Conservation (phyloP, 2,113 vertebrate species). For the Channa maculata region DNA sequence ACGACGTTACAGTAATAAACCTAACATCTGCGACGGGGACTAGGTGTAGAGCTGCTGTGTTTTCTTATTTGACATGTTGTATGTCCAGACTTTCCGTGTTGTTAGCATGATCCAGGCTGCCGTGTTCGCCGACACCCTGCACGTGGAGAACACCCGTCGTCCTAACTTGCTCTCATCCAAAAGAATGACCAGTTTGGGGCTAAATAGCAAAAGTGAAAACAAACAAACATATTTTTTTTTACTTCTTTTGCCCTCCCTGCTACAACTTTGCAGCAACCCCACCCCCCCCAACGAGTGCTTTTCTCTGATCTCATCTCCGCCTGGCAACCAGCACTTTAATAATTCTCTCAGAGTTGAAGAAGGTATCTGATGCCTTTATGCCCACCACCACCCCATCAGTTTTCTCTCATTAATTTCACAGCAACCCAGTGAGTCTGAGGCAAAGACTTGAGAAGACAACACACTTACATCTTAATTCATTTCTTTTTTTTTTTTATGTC, state of each 20-base stretch:
- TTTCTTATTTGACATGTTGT: slow-evolving; percentile 5
- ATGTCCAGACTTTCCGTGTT: slow-evolving; percentile 17
- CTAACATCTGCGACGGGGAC: background rate
- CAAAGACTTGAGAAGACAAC: slow-evolving; percentile 39
- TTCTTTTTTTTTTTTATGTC: slow-evolving; percentile 1
- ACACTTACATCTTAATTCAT: slow-evolving; percentile 38
- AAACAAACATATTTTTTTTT: slow-evolving; percentile 13
- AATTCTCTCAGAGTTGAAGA: slow-evolving; percentile 71
- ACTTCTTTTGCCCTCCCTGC: background rate
- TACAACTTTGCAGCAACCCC: slow-evolving; percentile 24
- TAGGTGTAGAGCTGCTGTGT: background rate
- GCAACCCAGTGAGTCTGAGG: slow-evolving; percentile 53
- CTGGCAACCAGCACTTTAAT: slow-evolving; percentile 66
- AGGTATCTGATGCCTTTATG: slow-evolving; percentile 59
- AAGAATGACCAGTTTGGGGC: slow-evolving; percentile 45
- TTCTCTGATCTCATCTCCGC: slow-evolving; percentile 60
- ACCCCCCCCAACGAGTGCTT: slow-evolving; percentile 27
- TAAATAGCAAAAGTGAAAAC: slow-evolving; percentile 40
- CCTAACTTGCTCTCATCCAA: slow-evolving; percentile 18
- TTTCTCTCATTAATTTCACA: slow-evolving; percentile 76
- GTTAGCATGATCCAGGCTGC: slow-evolving; percentile 38
- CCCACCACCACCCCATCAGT: slow-evolving; percentile 59
- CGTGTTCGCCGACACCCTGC: slow-evolving; percentile 48
- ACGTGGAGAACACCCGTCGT: slow-evolving; percentile 60
- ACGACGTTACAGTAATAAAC: no score